Evolutionary conservation across 2,888 invertebrate species (phyloP).

Genomic region (Hydropsyche betteni): DNA sequence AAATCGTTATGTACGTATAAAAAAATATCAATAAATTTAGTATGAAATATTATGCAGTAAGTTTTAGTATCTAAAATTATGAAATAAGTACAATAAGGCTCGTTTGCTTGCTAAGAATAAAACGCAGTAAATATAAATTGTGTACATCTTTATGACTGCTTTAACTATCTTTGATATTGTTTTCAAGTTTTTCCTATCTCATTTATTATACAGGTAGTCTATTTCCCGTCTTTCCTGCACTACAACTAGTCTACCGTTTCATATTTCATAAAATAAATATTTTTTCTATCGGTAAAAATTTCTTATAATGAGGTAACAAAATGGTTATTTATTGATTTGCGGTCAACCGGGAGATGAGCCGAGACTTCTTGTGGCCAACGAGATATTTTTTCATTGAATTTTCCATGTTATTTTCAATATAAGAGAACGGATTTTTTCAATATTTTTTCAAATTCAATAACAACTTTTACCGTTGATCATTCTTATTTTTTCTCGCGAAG

Average conservation of each 20-base stretch:
- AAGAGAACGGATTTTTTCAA: neutral
- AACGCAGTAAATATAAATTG: too few species aligned
- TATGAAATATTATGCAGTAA: too few species aligned
- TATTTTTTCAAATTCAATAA: neutral
- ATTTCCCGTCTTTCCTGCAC: neutral
- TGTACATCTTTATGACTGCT: too few species aligned
- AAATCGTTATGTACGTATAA: too few species aligned
- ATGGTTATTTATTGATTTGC: constrained; percentile 39
- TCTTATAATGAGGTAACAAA: constrained; percentile 35
- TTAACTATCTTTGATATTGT: too few species aligned
- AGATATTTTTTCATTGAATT: neutral
- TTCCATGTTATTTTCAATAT: constrained; percentile 15
- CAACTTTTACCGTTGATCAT: constrained; percentile 17
- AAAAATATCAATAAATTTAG: too few species aligned
- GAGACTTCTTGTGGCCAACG: constrained; percentile 2
- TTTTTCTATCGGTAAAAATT: neutral
- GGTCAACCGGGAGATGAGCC: constrained; percentile 18
- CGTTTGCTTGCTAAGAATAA: too few species aligned
- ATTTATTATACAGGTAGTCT: neutral
- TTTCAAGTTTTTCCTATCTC: neutral
- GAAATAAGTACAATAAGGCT: too few species aligned
- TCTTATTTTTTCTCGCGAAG: neutral
- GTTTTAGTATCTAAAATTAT: too few species aligned
- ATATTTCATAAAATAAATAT: too few species aligned
- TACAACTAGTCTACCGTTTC: too few species aligned